Evolutionary conservation across 2,888 invertebrate species (phyloP).

Genomic region (Synergus itoensis): DNA sequence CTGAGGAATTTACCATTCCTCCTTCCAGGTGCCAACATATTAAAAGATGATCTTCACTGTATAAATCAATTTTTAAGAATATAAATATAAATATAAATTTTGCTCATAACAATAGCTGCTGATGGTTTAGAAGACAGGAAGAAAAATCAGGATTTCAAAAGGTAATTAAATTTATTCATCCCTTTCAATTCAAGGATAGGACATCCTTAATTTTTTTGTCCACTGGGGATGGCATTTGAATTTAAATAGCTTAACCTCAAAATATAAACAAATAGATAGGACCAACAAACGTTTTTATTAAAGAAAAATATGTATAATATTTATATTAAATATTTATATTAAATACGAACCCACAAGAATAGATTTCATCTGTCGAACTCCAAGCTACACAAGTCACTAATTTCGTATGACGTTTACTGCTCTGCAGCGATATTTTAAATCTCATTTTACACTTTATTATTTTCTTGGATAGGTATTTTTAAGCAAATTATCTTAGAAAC

Average conservation of each 20-base stretch:
- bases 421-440: constrained; percentile 80
- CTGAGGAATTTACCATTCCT: constrained; percentile 85
- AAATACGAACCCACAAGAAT: constrained; percentile 91
- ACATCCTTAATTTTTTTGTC: not conserved
- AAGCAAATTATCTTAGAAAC: not conserved
- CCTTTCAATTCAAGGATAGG: no score
- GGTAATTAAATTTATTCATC: no score
- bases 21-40: constrained; percentile 91
- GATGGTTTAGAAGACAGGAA: no score
- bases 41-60: constrained; percentile 94
- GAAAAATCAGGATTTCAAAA: no score
- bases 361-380: constrained; percentile 96
- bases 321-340: no score
- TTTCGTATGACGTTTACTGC: constrained; percentile 87
- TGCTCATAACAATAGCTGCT: no score
- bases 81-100: no score
- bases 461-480: constrained; percentile 11
- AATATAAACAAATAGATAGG: no score
- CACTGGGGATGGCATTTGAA: no score
- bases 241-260: no score
- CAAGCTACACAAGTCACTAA: constrained; percentile 95
- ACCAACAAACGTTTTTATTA: no score
- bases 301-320: no score
- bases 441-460: constrained; percentile 62
- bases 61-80: constrained; percentile 56